Conservation (phyloP, 2,113 vertebrate species). For the Protomyctophum bolini region DNA sequence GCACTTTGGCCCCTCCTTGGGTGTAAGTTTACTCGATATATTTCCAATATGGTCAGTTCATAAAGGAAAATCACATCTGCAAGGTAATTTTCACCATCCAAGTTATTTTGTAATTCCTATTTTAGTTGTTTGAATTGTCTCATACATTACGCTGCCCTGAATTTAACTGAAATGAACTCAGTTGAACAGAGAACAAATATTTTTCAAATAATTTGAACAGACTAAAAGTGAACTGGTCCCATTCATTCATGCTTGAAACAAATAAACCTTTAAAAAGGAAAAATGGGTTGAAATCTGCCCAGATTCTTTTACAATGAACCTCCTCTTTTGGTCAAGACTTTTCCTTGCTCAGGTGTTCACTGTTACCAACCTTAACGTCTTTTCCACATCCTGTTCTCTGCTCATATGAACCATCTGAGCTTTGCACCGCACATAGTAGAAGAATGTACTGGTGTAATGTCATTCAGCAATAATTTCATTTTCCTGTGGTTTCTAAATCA, state of each 20-base stretch:
- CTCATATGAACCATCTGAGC: constrained; percentile 11
- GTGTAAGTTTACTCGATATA: constrained; percentile 4
- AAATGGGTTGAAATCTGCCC: background rate
- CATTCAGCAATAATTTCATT: background rate
- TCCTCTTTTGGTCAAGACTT: background rate
- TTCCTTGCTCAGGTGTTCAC: constrained; percentile 36
- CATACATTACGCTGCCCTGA: no score
- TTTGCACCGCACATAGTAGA: constrained; percentile 20
- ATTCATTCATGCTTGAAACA: constrained; percentile 10
- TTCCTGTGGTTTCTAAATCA: constrained; percentile 11
- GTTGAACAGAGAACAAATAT: no score
- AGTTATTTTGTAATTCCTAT: background rate
- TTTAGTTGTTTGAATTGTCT: constrained; percentile 1
- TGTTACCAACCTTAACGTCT: background rate
- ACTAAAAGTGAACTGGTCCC: background rate
- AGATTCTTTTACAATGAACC: background rate
- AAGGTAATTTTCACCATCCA: background rate
- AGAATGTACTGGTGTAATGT: constrained; percentile 3
- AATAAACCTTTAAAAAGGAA: background rate
- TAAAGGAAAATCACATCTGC: background rate
- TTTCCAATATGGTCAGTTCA: background rate
- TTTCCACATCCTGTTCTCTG: background rate
- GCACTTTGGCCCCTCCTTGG: constrained; percentile 35
- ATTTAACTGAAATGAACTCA: no score
- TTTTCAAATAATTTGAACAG: no score